Evolutionary conservation across 1,140 invertebrate species (phyloP).

Genomic region (Heliconius eleuchia): DNA sequence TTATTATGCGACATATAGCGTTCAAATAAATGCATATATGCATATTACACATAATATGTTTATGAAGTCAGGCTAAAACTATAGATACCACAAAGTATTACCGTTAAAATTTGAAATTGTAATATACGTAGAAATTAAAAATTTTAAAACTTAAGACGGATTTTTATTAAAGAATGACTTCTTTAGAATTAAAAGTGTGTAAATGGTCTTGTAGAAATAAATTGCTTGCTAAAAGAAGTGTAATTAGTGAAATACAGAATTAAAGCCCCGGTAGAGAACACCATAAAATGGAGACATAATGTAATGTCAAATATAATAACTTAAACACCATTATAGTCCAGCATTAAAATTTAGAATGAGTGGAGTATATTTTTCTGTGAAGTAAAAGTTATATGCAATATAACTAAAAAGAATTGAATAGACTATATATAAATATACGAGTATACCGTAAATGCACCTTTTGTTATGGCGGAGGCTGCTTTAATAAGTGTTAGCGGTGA

Average conservation of each 20-base stretch:
- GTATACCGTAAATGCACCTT: conserved; percentile 9
- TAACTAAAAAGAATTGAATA: conserved; percentile 6
- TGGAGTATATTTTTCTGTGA: background rate
- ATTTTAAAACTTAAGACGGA: background rate
- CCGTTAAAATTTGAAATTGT: background rate
- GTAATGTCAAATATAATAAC: background rate
- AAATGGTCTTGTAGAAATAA: background rate
- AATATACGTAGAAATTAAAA: conserved; percentile 1
- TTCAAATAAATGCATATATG: too few species aligned
- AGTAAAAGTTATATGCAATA: background rate
- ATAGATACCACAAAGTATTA: background rate
- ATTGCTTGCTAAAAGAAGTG: background rate
- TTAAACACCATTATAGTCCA: background rate
- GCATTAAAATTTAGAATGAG: background rate
- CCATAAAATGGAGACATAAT: background rate
- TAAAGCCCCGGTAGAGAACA: background rate
- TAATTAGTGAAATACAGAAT: conserved; percentile 3
- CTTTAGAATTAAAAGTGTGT: conserved; percentile 2
- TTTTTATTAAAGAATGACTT: conserved; percentile 7
- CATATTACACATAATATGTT: too few species aligned
- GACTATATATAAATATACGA: background rate
- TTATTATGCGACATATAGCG: too few species aligned
- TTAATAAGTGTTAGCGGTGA: conserved; percentile 40
- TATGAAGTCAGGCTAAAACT: too few species aligned
- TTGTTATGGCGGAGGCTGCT: conserved; percentile 3